Percentiles rank a stretch among this genome's conserved stretches.
phyloP scores from a whole-genome alignment of 2,888 invertebrate species.

The Eugnorisma glareosa region DNA sequence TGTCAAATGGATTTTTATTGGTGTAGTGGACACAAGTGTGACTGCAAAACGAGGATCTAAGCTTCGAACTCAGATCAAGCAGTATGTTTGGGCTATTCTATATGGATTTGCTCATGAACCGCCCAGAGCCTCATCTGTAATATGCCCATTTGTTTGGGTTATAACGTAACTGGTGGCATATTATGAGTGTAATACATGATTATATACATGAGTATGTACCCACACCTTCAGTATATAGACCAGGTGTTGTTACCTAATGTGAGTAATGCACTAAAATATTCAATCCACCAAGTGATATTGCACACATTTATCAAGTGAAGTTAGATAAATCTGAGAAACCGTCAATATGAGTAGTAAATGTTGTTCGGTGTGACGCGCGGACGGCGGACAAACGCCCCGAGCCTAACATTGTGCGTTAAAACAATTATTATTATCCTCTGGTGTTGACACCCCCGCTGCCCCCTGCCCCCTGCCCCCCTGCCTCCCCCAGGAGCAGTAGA shows the following conservation, averaged over 20 bases:
- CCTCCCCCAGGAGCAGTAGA: neutral
- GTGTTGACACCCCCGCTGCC: slow-evolving; percentile 17
- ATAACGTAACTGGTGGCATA: neutral
- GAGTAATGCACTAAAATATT: neutral
- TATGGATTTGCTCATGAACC: neutral
- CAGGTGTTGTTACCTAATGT: neutral
- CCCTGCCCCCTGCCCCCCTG: neutral
- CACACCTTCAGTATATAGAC: neutral
- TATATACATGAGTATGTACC: neutral
- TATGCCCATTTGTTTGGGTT: neutral
- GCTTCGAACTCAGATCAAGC: neutral
- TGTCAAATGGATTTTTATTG: neutral
- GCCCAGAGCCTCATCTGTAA: neutral
- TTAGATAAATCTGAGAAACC: neutral
- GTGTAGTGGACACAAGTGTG: neutral
- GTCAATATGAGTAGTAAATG: neutral
- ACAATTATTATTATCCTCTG: slow-evolving; percentile 52
- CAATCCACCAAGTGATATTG: neutral
- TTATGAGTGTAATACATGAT: neutral
- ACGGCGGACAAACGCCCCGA: slow-evolving; percentile 22
- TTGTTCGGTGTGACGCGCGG: slow-evolving; percentile 35
- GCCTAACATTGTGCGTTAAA: slow-evolving; percentile 49
- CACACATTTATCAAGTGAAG: neutral
- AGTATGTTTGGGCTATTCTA: neutral
- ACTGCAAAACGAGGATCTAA: neutral